A percentile compares a stretch with the other conserved stretches of the same genome.
These are phyloP conservation scores for Nibea coibor DNA, from an alignment of 2,113 vertebrate genomes.

Conservation along the genomic window DNA sequence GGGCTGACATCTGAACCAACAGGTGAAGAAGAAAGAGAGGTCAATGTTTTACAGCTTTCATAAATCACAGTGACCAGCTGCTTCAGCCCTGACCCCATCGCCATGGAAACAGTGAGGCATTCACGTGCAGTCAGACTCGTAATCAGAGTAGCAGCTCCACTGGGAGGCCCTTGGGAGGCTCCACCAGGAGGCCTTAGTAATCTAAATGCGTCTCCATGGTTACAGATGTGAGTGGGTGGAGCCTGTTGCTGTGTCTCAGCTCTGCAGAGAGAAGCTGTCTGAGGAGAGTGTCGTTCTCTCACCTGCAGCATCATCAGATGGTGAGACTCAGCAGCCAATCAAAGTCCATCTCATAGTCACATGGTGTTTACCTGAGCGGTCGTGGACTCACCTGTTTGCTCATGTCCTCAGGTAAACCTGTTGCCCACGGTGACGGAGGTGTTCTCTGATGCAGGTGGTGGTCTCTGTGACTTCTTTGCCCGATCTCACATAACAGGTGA, in stretches of 20 bases:
- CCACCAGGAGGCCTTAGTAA: too few relatives aligned
- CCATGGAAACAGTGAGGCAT: too few relatives aligned
- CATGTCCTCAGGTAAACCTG: conserved; percentile 88
- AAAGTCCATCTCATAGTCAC: background rate
- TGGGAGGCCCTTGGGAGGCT: too few relatives aligned
- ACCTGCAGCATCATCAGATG: conserved; percentile 86
- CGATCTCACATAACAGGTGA: conserved; percentile 87
- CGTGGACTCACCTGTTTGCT: background rate
- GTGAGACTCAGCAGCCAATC: conserved; percentile 76
- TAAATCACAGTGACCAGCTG: conserved; percentile 19
- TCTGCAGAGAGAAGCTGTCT: conserved; percentile 83
- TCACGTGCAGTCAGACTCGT: too few relatives aligned
- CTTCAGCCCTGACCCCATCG: background rate
- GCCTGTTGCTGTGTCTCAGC: conserved; percentile 89
- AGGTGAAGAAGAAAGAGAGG: conserved; percentile 3
- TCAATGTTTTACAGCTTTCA: background rate
- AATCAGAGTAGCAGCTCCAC: too few relatives aligned
- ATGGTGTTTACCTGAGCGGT: background rate
- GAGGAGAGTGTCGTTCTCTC: conserved; percentile 80
- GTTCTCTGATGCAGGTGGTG: conserved; percentile 88
- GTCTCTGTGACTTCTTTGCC: conserved; percentile 84
- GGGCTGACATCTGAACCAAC: background rate
- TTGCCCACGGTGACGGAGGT: conserved; percentile 87
- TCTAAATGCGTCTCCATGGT: conserved; percentile 28
- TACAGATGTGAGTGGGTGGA: conserved; percentile 81